Base-by-base conservation (phyloP, 2,888 invertebrate genomes). In the Aporophyla lueneburgensis region DNA sequence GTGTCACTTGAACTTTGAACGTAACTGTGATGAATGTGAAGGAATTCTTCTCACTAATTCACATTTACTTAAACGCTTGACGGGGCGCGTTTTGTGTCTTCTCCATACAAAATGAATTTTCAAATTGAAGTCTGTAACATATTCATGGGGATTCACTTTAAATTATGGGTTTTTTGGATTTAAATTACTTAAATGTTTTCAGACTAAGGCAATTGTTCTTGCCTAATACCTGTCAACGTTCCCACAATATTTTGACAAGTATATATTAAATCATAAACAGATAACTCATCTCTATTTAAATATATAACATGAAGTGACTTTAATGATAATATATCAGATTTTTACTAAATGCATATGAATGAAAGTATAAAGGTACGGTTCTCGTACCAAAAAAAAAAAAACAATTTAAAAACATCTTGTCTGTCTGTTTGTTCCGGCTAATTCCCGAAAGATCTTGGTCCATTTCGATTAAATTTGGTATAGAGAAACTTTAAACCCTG, bases 11-110 rank as follows among this genome's bases (percentile, higher is more conserved):
- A 85, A 83, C 82, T 84, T 88, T 85, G 81, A 84, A 79, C 78
- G 81, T 80, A 76, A 80, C 67, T 53, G 70, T 87, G 89, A 94
- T 88, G 91, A 91, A 93, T 92, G 91, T 82, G 84, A 81, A 85
- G 90, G 87, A 89, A 91, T 90, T 91, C 89, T 87, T 86, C 86
- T 90, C 80, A 90, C 89, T 89, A 87, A 86, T 87, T 90, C 89
- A 87, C 91, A 88, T 92, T 92, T 86, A 91, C 87, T 88, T 88
- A 86, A 91, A 90, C 87, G 86, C 63, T 81, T 72, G 49, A 56
- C 19, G 27, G 46, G n/a, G 1, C 0, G 27, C 7, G 14, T 58
- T 67, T 7, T 46, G 19, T 16, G 46, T 46, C 40, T 67, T 46
- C 33, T 53, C 33, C 40, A 63, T 63, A 63, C 62, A 49, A 49